Evolutionary conservation across 2,113 vertebrate genomes (phyloP).

Genomic region (Apeltes quadracus): DNA sequence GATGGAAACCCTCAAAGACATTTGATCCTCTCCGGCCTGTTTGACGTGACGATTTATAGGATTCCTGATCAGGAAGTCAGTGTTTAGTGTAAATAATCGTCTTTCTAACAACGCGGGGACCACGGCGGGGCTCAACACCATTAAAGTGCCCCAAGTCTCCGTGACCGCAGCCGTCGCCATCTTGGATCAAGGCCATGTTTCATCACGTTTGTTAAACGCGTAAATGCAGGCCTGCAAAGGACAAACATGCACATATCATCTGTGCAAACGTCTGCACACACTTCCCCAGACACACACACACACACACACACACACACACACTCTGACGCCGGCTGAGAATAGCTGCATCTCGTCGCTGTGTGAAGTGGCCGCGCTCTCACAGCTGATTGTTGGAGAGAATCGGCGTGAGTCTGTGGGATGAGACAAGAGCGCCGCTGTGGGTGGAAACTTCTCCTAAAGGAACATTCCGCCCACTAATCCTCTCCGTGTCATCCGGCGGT

Average conservation of each 20-base stretch:
- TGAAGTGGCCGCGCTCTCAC: conserved; percentile 57
- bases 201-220: background rate
- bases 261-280: conserved; percentile 4
- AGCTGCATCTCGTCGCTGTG: conserved; percentile 50
- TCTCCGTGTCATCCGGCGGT: conserved; percentile 30
- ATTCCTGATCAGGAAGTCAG: no score
- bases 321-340: conserved; percentile 59
- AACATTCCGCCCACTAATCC: conserved; percentile 55
- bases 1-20: no score
- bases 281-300: background rate
- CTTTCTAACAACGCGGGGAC: no score
- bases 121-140: no score
- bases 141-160: no score
- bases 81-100: no score
- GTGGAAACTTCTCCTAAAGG: conserved; percentile 62
- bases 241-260: background rate
- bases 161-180: no score
- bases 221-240: background rate
- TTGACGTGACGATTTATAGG: no score
- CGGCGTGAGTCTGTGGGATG: conserved; percentile 52
- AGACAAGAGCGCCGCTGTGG: conserved; percentile 58
- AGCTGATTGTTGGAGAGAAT: conserved; percentile 53
- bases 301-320: background rate
- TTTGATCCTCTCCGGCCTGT: no score
- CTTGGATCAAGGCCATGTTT: no score